Evolutionary conservation across 2,888 invertebrate genomes (phyloP).

Genomic region (Apamea epomidion): DNA sequence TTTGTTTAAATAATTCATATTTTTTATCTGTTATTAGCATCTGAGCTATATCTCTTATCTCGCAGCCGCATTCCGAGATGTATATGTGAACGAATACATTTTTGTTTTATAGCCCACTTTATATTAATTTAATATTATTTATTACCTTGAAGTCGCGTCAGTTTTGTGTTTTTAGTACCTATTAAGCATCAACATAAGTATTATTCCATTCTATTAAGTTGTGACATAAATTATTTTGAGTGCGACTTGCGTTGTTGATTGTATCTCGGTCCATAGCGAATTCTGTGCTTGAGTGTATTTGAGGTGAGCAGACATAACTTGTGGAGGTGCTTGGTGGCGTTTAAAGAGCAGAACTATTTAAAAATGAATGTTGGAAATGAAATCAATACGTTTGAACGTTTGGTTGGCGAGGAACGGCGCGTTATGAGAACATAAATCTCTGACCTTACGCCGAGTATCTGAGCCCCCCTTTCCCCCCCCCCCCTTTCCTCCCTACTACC

Average conservation of each 20-base stretch:
- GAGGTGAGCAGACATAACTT: conserved; percentile 54
- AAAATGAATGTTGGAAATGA: conserved; percentile 86
- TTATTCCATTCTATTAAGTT: conserved; percentile 50
- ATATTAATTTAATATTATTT: conserved; percentile 68
- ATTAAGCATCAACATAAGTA: conserved; percentile 44
- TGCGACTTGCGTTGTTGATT: conserved; percentile 3
- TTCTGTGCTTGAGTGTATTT: conserved; percentile 25
- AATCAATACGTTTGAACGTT: conserved; percentile 86
- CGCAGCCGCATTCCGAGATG: conserved; percentile 61
- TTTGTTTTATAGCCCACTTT: conserved; percentile 65
- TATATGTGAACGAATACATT: conserved; percentile 55
- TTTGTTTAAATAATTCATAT: conserved; percentile 69
- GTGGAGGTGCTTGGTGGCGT: conserved; percentile 50
- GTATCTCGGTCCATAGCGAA: conserved; percentile 34
- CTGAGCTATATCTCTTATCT: conserved; percentile 63
- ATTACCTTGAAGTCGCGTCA: conserved; percentile 47
- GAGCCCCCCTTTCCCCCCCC: conserved; percentile 37
- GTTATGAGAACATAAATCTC: conserved; percentile 89
- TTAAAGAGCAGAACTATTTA: conserved; percentile 74
- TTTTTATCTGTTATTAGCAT: conserved; percentile 60
- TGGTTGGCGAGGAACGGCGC: conserved; percentile 81
- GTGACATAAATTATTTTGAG: conserved; percentile 49
- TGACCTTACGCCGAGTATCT: conserved; percentile 79
- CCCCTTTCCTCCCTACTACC: conserved; percentile 63
- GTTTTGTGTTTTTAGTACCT: conserved; percentile 50